Conservation (phyloP, 2,888 invertebrate genomes). For the Marronus borbonicus region DNA sequence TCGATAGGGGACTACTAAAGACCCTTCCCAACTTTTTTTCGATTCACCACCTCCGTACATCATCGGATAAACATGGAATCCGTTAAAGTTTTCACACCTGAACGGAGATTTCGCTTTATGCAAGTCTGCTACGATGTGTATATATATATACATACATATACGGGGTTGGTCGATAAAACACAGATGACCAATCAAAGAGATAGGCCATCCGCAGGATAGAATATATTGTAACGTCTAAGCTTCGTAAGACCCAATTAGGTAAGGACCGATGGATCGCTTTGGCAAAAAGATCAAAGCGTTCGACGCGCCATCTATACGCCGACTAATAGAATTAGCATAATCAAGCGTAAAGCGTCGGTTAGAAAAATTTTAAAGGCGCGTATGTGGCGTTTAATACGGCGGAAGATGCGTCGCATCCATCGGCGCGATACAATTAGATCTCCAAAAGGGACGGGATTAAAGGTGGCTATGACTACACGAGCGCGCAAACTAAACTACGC, state of each 20-base stretch:
- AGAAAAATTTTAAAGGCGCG: conserved; percentile 3
- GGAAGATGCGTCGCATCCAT: neutral
- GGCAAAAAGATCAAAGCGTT: conserved; percentile 11
- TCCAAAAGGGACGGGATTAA: neutral
- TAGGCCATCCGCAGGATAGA: neutral
- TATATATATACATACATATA: neutral
- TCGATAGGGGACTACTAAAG: too few species aligned
- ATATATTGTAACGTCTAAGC: neutral
- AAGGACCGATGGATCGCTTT: neutral
- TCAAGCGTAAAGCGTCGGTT: conserved; percentile 12
- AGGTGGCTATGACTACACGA: neutral
- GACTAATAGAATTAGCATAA: conserved; percentile 9
- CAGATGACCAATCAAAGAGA: conserved; percentile 11
- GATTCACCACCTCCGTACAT: neutral
- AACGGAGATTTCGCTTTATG: neutral
- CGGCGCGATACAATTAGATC: neutral
- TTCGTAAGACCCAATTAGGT: conserved; percentile 13
- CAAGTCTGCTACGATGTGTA: neutral
- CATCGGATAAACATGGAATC: neutral
- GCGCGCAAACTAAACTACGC: neutral
- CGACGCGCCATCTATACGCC: neutral
- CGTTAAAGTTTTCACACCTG: conserved; percentile 12
- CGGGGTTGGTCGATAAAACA: neutral
- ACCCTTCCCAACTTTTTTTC: neutral
- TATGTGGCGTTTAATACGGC: neutral